phyloP scores from a whole-genome alignment of 2,888 invertebrate genomes.

The Andrena hattorfiana region DNA sequence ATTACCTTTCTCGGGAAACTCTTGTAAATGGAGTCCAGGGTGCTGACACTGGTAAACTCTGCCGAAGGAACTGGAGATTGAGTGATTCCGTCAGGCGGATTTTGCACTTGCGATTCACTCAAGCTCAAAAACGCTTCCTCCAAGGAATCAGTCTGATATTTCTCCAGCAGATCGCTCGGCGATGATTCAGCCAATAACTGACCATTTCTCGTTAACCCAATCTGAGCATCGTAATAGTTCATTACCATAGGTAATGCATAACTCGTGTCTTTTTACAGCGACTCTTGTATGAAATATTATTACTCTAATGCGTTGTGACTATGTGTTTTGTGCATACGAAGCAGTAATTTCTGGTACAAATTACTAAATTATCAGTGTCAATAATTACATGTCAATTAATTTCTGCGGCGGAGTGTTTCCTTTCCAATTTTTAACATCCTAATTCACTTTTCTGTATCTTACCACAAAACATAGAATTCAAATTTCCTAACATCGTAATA shows the following conservation, averaged over 20 bases:
- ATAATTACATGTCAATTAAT: too few species aligned
- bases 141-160: slow-evolving; percentile 90
- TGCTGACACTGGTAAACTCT: neutral
- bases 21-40: neutral
- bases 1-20: neutral
- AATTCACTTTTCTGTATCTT: too few species aligned
- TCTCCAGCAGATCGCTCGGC: slow-evolving; percentile 89
- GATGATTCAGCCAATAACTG: slow-evolving; percentile 94
- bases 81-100: slow-evolving; percentile 66
- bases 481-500: too few species aligned
- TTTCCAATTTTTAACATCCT: too few species aligned
- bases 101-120: slow-evolving; percentile 88
- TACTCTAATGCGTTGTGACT: too few species aligned
- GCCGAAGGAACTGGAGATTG: accelerated
- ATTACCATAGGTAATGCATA: neutral
- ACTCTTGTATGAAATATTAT: neutral
- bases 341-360: too few species aligned
- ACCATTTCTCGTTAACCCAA: slow-evolving; percentile 95
- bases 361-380: too few species aligned
- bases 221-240: slow-evolving; percentile 86
- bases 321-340: too few species aligned
- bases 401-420: too few species aligned
- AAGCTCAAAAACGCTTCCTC: slow-evolving; percentile 96
- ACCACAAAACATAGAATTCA: too few species aligned
- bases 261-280: neutral